A percentile compares a stretch with the other conserved stretches of the same genome.
Conservation (phyloP, 2,888 invertebrate species). For the Stictocephala bisonia region DNA sequence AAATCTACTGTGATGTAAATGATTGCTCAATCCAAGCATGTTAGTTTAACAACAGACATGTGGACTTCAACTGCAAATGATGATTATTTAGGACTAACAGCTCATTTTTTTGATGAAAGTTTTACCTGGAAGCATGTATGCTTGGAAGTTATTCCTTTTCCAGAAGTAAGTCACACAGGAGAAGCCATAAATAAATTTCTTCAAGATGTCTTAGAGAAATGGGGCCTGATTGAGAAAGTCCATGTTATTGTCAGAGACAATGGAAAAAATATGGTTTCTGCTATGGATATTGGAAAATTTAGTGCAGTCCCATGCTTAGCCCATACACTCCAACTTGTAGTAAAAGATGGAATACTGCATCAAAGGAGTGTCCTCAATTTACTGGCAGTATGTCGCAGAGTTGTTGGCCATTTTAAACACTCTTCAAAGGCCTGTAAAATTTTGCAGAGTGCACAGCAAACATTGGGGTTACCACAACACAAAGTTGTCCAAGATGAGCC, state of each 20-base stretch:
- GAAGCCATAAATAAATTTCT: not conserved
- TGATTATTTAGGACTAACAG: conserved; percentile 6
- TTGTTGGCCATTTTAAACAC: conserved; percentile 25
- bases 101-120: not conserved
- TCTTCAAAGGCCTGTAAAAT: not conserved
- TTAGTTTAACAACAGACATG: conserved; percentile 8
- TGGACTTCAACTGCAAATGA: conserved; percentile 19
- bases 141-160: conserved; percentile 23
- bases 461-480: not conserved
- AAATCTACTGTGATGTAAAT: not conserved
- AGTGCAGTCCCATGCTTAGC: conserved; percentile 11
- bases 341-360: conserved; percentile 15
- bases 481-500: conserved; percentile 22
- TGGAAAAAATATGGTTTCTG: conserved; percentile 5
- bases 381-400: not conserved
- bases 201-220: not conserved
- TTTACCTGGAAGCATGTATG: conserved; percentile 23
- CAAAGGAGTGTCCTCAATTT: not conserved
- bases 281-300: conserved; percentile 3
- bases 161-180: conserved; percentile 3
- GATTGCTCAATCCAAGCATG: not conserved
- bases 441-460: not conserved
- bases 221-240: not conserved
- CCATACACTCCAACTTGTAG: not conserved
- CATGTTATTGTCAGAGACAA: conserved; percentile 16